Conservation (phyloP, 2,797 vertebrate species). For the Sebastes matsubarae region DNA sequence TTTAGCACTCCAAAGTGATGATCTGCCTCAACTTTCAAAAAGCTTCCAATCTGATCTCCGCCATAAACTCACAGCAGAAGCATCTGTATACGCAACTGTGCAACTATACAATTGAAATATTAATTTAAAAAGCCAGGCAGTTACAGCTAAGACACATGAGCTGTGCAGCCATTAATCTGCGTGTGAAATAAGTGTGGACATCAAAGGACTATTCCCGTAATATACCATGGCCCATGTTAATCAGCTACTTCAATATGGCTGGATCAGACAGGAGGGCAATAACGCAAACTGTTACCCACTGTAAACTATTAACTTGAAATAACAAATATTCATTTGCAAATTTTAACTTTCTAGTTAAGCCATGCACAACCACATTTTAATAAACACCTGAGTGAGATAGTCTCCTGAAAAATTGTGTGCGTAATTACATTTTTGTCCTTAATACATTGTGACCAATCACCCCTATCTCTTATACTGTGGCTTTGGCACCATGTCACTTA, state of each 20-base stretch:
- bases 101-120: background rate
- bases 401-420: background rate
- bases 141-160: slow-evolving; percentile 22
- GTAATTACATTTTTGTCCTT: background rate
- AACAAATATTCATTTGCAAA: background rate
- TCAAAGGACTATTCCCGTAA: slow-evolving; percentile 73
- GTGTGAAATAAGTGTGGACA: slow-evolving; percentile 58
- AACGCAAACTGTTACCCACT: background rate
- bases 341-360: background rate
- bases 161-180: slow-evolving; percentile 24
- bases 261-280: background rate
- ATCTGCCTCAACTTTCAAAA: slow-evolving; percentile 17
- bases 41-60: slow-evolving; percentile 44
- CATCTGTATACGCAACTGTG: slow-evolving; percentile 10
- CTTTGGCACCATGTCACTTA: background rate
- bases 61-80: slow-evolving; percentile 20
- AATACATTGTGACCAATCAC: background rate
- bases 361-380: background rate
- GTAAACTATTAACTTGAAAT: background rate
- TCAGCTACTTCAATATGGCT: background rate
- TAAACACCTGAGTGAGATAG: background rate
- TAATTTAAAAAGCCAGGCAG: slow-evolving; percentile 23
- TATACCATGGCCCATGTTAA: slow-evolving; percentile 39
- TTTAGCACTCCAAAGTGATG: slow-evolving; percentile 4
- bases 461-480: background rate